Evolutionary conservation across 1,140 invertebrate species (phyloP), one percentile per base, ranked within the genome.

Genomic region (Ladona fulva): DNA sequence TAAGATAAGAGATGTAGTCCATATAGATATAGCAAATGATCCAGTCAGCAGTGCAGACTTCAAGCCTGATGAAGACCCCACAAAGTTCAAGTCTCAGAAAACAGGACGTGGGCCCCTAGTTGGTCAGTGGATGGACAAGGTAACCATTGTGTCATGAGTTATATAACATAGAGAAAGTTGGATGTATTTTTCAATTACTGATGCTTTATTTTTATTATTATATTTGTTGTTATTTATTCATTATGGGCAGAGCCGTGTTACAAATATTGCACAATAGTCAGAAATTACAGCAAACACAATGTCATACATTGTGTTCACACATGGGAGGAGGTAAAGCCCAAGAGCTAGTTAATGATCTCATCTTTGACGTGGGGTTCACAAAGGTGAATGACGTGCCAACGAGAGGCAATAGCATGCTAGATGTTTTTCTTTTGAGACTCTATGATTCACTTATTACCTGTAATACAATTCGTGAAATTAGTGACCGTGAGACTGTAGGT

Each of bases 11-110:
- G 95, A 98, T 81, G 89, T 99, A 24, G 90, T 97, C 24, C 88
- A 91, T 83, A 96, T 99, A 85, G 97, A 99, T 87, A 98, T 99
- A 86, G 94, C 96, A 52, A 97, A 97, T 87, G 96, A 98, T 88
- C 86, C 92, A 6, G 87, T 97, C 24, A 83, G 89, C 76, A 83
- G 88, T 52, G 88, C 89, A 59, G 96, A 99, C 88, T 99, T 97
- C 85, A 97, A 97, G 85, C 87, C 91, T 74, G 90, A 93, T 79
- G 94, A 94, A 85, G 95, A 98, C 87, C 97, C 97, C 1, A 90
- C 88, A 22, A 94, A 92, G 83, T 98, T 96, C 85, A 93, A 94
- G 83, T 99, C 97, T 77, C 85, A 89, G 81, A 99, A 98, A 88
- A 98, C 97, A 29, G 95, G 95, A 66, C 90, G 98, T 81, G 98